Conservation (phyloP, 2,888 invertebrate genomes). For the Thecocarcelia acutangulata region DNA sequence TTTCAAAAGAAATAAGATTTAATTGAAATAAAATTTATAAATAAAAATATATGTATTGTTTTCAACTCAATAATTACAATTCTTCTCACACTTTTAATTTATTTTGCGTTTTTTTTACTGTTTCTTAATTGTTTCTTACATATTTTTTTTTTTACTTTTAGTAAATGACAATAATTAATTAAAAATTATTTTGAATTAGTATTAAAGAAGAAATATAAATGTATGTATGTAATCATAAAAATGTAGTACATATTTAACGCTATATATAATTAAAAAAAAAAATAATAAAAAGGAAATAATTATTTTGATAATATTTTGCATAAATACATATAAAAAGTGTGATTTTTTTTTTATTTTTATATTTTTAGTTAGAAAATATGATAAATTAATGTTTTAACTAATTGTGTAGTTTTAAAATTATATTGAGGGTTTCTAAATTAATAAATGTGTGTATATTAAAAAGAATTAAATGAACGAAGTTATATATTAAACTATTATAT, state of each 20-base stretch:
- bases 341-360: slow-evolving; percentile 46
- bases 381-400: slow-evolving; percentile 60
- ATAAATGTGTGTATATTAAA: slow-evolving; percentile 53
- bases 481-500: slow-evolving; percentile 48
- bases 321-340: slow-evolving; percentile 68
- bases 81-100: slow-evolving; percentile 55
- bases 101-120: slow-evolving; percentile 44
- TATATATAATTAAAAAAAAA: slow-evolving; percentile 71
- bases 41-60: slow-evolving; percentile 46
- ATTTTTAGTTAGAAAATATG: slow-evolving; percentile 55
- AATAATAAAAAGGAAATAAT: slow-evolving; percentile 57
- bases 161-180: slow-evolving; percentile 72
- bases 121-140: slow-evolving; percentile 69
- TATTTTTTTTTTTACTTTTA: slow-evolving; percentile 73
- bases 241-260: slow-evolving; percentile 71
- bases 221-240: slow-evolving; percentile 72
- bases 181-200: slow-evolving; percentile 63
- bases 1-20: slow-evolving; percentile 38
- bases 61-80: slow-evolving; percentile 58
- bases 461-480: slow-evolving; percentile 55
- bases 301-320: slow-evolving; percentile 59
- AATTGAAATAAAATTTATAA: slow-evolving; percentile 47
- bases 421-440: slow-evolving; percentile 32
- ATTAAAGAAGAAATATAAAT: slow-evolving; percentile 65
- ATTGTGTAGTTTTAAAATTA: slow-evolving; percentile 47